Evolutionary conservation across 2,888 invertebrate genomes (phyloP).

Genomic region (Helleia helle): DNA sequence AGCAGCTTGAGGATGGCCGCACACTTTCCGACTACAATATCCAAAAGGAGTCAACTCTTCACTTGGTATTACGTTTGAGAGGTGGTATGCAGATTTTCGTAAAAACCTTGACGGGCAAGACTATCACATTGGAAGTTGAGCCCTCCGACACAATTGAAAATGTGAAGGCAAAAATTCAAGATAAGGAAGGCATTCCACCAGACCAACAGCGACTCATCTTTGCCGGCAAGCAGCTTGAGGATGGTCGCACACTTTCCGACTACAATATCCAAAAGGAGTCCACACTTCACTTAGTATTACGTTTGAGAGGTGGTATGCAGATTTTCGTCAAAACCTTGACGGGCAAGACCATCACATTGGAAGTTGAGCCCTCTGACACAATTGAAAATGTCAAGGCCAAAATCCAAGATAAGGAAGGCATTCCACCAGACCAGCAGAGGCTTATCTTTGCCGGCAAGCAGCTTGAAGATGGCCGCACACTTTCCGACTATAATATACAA

Average conservation of each 20-base stretch:
- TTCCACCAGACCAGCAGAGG: slow-evolving; percentile 74
- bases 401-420: slow-evolving; percentile 74
- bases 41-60: slow-evolving; percentile 75
- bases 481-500: slow-evolving; percentile 76
- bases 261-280: slow-evolving; percentile 78
- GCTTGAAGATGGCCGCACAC: slow-evolving; percentile 74
- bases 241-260: slow-evolving; percentile 73
- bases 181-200: slow-evolving; percentile 76
- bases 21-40: slow-evolving; percentile 76
- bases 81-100: slow-evolving; percentile 26
- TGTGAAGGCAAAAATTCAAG: slow-evolving; percentile 73
- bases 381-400: slow-evolving; percentile 76
- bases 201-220: slow-evolving; percentile 60
- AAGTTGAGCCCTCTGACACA: slow-evolving; percentile 58
- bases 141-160: slow-evolving; percentile 73
- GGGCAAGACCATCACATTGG: slow-evolving; percentile 73
- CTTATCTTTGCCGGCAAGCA: slow-evolving; percentile 70
- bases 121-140: slow-evolving; percentile 64
- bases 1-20: slow-evolving; percentile 76
- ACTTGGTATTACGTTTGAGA: slow-evolving; percentile 66
- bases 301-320: slow-evolving; percentile 36
- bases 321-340: slow-evolving; percentile 36
- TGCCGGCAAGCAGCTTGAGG: slow-evolving; percentile 76
- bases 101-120: slow-evolving; percentile 62
- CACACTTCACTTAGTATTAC: slow-evolving; percentile 70